Conservation (phyloP, 2,113 vertebrate species). For the Empidonax traillii region DNA sequence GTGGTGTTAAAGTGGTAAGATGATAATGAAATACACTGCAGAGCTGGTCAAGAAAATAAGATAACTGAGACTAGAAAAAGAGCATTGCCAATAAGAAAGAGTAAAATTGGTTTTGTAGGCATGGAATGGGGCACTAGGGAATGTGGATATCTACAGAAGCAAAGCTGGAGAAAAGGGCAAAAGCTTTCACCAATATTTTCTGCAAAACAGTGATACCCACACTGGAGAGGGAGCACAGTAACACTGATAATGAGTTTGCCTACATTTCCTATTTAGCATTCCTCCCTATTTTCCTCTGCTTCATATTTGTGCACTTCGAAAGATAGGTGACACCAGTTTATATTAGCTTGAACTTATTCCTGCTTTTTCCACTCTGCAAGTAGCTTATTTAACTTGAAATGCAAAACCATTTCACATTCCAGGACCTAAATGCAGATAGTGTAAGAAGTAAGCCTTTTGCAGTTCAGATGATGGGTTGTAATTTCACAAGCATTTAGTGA, state of each 20-base stretch:
- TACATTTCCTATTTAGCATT: neutral
- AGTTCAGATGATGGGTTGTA: neutral
- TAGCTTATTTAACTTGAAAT: conserved; percentile 18
- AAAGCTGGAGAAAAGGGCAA: neutral
- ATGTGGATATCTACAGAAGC: neutral
- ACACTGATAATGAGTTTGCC: neutral
- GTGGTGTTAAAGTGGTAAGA: neutral
- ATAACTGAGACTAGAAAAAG: neutral
- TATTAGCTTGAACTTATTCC: neutral
- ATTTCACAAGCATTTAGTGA: neutral
- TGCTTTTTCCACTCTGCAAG: neutral
- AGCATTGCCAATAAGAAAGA: neutral
- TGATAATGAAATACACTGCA: neutral
- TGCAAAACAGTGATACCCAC: neutral
- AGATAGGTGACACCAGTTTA: neutral
- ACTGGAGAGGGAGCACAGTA: neutral
- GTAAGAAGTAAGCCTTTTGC: neutral
- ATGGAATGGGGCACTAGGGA: neutral
- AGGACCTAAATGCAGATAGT: neutral
- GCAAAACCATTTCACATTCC: conserved; percentile 1
- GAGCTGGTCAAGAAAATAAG: neutral
- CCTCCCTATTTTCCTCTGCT: neutral
- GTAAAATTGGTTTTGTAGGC: neutral
- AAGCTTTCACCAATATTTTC: neutral
- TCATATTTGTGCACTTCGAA: neutral